A percentile compares a stretch with the other conserved stretches of the same genome.
phyloP scores from a whole-genome alignment of 2,113 vertebrate genomes.

The Tyto alba region DNA sequence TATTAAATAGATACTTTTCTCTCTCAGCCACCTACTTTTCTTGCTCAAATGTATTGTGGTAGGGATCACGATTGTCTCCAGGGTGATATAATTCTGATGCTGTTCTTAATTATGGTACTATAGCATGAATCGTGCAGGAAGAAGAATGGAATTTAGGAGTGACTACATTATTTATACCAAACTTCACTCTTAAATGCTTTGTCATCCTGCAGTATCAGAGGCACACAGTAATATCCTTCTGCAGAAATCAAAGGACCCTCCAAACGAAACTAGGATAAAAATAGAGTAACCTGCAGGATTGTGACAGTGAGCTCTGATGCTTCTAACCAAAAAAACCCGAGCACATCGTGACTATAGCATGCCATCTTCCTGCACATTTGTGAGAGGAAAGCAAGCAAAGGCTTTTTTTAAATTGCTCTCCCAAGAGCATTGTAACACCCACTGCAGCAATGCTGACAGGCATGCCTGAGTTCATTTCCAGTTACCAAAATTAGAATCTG shows the following conservation, averaged over 20 bases:
- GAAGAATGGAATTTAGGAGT: not conserved
- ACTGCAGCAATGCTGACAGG: not conserved
- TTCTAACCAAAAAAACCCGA: not conserved
- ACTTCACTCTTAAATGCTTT: not conserved
- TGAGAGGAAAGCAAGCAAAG: not conserved
- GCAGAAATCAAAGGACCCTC: not conserved
- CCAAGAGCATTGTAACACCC: not conserved
- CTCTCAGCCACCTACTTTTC: slow-evolving; percentile 12
- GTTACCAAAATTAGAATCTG: not conserved
- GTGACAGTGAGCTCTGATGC: not conserved
- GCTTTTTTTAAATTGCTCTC: not conserved
- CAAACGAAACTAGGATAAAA: slow-evolving; percentile 8
- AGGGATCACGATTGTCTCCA: not conserved
- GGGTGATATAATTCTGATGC: not conserved
- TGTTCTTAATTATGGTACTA: not conserved
- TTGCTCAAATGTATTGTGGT: not conserved
- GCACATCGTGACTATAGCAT: not conserved
- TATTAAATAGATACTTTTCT: not conserved
- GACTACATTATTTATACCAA: not conserved
- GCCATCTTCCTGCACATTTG: not conserved
- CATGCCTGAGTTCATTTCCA: not conserved
- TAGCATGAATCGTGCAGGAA: not conserved
- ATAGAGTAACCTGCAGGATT: not conserved
- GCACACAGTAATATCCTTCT: not conserved
- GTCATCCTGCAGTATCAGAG: slow-evolving; percentile 7